Evolutionary conservation across 2,888 invertebrate species (phyloP), one percentile per base, ranked within the genome.

Genomic region (Brachyptera putata): DNA sequence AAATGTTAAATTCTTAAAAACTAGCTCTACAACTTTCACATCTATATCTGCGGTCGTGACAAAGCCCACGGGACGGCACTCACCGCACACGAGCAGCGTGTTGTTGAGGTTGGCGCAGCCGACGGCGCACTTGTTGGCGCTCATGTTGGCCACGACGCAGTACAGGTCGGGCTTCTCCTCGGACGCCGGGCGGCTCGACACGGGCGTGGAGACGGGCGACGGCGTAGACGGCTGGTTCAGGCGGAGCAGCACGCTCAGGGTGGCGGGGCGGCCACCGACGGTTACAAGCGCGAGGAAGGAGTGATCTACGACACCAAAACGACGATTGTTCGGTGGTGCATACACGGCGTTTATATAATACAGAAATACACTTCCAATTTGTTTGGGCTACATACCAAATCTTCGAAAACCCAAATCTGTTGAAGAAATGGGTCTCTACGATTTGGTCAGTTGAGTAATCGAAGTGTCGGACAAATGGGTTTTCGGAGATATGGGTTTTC

Each of bases 71-170:
- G n/a, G 16, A 1, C 1, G 1, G 9, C 16, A 11, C 80, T 78
- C 77, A 82, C 90, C 92, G 76, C 89, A 89, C 61, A 88, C 90
- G 66, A 92, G 76, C 49, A 93, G 80, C 55, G 83, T 83, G 48
- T 84, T 84, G 66, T 83, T 80, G 61, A 88, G 76, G 70, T 84
- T 84, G 39, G 85, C 87, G 62, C 87, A 83, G 58, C 91, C 92
- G 59, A 85, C 83, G 56, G 89, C 86, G 76, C 90, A 89, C 65
- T 91, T 81, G 46, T 84, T 82, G 53, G 80, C 80, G 46, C 79
- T 79, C 85, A 86, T 86, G 59, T 80, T 78, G 22, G 84, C 80
- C 63, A 80, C 71, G 18, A 79, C 77, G 66, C 79, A 79, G 70
- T 82, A 83, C 37, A 79, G 70, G 68, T 83, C 82, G 0, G 81